Percentiles rank a stretch among this genome's conserved stretches.
Evolutionary conservation across 2,797 vertebrate genomes (phyloP).

Genomic region (Lagorchestes hirsutus): DNA sequence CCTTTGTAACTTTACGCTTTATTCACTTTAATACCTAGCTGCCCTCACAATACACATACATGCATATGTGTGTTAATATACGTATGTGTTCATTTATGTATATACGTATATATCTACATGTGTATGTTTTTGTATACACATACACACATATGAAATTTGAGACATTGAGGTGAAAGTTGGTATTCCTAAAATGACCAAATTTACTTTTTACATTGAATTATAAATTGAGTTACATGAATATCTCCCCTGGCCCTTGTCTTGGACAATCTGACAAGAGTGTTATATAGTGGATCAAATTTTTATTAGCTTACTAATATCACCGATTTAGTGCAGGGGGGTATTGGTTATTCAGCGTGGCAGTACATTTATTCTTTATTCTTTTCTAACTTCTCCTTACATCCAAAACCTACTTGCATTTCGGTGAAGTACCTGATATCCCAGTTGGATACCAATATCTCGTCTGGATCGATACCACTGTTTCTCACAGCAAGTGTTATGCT

Average conservation of each 20-base stretch:
- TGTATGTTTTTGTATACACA: neutral
- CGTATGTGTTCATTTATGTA: neutral
- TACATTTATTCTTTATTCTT: conserved; percentile 55
- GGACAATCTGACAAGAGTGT: neutral
- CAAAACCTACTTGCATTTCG: conserved; percentile 47
- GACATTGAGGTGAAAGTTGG: neutral
- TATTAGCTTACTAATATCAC: conserved; percentile 9
- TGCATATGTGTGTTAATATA: neutral
- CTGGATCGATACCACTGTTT: conserved; percentile 38
- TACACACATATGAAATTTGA: neutral
- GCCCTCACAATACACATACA: no score
- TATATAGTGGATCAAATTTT: conserved; percentile 39
- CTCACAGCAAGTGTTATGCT: neutral
- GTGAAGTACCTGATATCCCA: conserved; percentile 34
- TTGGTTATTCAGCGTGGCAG: conserved; percentile 25
- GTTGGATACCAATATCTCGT: conserved; percentile 1
- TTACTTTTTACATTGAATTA: neutral
- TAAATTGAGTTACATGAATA: neutral
- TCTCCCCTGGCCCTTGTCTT: neutral
- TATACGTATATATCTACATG: no score
- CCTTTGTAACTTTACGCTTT: neutral
- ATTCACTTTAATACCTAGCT: neutral
- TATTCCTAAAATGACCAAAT: neutral
- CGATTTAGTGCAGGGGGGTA: conserved; percentile 28
- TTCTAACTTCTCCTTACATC: conserved; percentile 46